Base-by-base conservation (phyloP, 2,797 vertebrate genomes). In the Ataeniobius toweri region DNA sequence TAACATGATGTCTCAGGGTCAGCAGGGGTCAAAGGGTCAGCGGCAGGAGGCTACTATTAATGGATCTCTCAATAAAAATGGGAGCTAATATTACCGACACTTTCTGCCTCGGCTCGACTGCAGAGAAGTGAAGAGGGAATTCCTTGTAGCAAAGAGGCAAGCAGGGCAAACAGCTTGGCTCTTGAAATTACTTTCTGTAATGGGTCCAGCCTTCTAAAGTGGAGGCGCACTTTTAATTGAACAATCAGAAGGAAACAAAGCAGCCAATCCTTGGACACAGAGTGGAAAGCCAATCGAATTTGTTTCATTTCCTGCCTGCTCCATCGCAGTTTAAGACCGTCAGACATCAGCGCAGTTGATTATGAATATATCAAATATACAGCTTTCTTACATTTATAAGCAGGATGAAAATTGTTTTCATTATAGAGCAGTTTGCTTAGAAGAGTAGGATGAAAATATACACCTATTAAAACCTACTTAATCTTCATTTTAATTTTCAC, bases 61-160 rank as follows among this genome's bases (percentile, higher is more conserved):
- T 95, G 95, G 95, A 94, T 93, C 94, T 93, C 94, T 94, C 93
- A 95, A 95, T 96, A 96, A 95, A 69, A 95, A 92, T 70, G 79
- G 82, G 89, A 94, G 94, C 92, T 96, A 94, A 92, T 93, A 95
- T 96, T 96, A 96, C 95, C 87, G 82, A 81, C 84, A 89, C 87
- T 77, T 86, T 86, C 83, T 89, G 84, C 55, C 78, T 86, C 78
- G 4, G 91, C 90, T 86, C 48, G 88, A 92, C 91, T 92, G 85
- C 5, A 75, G 78, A 86, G 86, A 80, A 88, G 91, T 88, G 91
- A 87, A 86, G 88, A 91, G 93, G 91, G 94, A 95, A 90, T 90
- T 89, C 90, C 92, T 93, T 72, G 51, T 80, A 82, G 86, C 88
- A 86, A 86, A 86, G 86, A 84, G 84, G 24, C 67, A 69, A 28